Conservation (phyloP, 2,113 vertebrate species). For the Microcebus murinus region DNA sequence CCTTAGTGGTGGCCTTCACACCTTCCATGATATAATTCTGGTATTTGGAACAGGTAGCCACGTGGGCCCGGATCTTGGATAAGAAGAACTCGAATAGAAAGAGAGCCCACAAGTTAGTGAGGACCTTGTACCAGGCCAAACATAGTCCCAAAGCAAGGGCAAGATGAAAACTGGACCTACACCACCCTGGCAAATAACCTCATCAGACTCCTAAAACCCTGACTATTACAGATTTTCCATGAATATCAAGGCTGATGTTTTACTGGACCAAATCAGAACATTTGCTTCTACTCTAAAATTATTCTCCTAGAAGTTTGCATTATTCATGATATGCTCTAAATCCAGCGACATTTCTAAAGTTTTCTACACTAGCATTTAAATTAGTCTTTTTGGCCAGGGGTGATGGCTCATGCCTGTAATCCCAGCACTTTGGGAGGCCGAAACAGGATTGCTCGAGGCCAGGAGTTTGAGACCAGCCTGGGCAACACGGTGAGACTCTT, state of each 20-base stretch:
- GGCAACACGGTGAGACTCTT: too few relatives aligned
- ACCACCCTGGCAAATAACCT: neutral
- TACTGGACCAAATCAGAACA: neutral
- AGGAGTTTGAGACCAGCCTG: too few relatives aligned
- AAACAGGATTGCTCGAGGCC: too few relatives aligned
- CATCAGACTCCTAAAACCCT: neutral
- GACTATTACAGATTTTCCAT: neutral
- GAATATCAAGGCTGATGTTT: neutral
- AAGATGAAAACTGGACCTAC: neutral
- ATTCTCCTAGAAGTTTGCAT: neutral
- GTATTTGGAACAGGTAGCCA: constrained; percentile 93
- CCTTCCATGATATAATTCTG: constrained; percentile 97
- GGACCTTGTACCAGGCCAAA: neutral
- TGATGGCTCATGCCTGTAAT: too few relatives aligned
- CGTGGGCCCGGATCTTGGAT: constrained; percentile 95
- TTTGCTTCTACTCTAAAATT: neutral
- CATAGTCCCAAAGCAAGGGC: neutral
- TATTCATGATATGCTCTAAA: neutral
- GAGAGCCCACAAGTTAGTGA: constrained; percentile 54
- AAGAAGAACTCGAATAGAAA: constrained; percentile 88
- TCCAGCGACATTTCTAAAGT: neutral
- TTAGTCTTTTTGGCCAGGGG: neutral
- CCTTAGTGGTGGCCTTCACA: constrained; percentile 93
- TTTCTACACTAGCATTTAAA: constrained; percentile 23
- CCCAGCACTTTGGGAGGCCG: too few relatives aligned